Evolutionary conservation across 2,888 invertebrate genomes (phyloP).

Genomic region (Eupithecia insigniata): DNA sequence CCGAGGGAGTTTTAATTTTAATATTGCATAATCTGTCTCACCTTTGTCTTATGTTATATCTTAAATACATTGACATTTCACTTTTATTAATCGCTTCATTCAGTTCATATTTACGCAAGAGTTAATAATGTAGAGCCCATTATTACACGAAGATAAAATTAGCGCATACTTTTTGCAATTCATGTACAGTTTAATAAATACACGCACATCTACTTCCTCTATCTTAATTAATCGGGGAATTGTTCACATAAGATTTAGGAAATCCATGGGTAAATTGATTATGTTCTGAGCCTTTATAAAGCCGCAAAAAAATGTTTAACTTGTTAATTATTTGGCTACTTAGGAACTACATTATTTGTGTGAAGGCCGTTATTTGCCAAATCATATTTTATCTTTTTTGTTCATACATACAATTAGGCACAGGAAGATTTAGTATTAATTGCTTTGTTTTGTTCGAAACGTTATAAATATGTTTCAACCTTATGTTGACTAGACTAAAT

Average conservation of each 20-base stretch:
- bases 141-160: neutral
- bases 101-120: constrained; percentile 1
- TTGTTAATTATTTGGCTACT: constrained; percentile 22
- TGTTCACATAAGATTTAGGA: constrained; percentile 30
- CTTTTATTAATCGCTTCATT: constrained; percentile 15
- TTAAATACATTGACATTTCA: constrained; percentile 6
- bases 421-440: neutral
- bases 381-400: neutral
- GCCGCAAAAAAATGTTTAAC: constrained; percentile 22
- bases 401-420: neutral
- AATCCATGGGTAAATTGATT: constrained; percentile 12
- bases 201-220: neutral
- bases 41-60: constrained; percentile 6
- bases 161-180: neutral
- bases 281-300: constrained; percentile 18
- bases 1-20: neutral
- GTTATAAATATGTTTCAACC: neutral
- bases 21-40: constrained; percentile 16
- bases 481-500: neutral
- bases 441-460: neutral
- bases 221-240: constrained; percentile 3
- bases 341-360: constrained; percentile 17
- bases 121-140: neutral
- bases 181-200: neutral
- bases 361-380: constrained; percentile 1